Conservation (phyloP, 2,888 invertebrate species). For the Lobophora halterata region DNA sequence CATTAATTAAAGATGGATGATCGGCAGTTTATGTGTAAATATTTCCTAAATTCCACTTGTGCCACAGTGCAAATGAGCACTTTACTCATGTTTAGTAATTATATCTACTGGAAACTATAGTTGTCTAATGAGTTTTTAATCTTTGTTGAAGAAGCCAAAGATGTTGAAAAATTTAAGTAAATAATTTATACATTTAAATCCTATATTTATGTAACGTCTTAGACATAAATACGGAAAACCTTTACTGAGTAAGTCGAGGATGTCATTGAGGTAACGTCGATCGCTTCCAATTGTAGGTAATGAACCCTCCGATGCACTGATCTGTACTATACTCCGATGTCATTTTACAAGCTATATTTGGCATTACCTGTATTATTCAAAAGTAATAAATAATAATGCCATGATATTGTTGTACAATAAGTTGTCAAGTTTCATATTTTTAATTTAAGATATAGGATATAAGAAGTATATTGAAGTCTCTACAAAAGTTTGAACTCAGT, state of each 20-base stretch:
- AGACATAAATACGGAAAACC: constrained; percentile 34
- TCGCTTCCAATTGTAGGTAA: constrained; percentile 13
- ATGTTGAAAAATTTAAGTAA: constrained; percentile 17
- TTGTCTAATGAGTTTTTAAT: constrained; percentile 20
- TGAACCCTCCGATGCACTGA: constrained; percentile 6
- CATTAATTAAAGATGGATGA: constrained; percentile 4
- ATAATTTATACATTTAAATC: constrained; percentile 12
- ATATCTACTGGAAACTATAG: constrained; percentile 18
- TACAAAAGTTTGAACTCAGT: too few relatives aligned
- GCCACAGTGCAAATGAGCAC: constrained; percentile 32
- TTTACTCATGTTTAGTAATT: constrained; percentile 19
- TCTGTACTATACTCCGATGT: too few relatives aligned
- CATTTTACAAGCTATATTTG: neutral
- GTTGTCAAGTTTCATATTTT: too few relatives aligned
- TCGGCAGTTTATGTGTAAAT: constrained; percentile 13
- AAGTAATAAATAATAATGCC: too few relatives aligned
- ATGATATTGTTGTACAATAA: too few relatives aligned
- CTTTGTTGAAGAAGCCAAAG: constrained; percentile 9
- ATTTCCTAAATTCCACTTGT: constrained; percentile 28
- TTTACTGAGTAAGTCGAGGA: constrained; percentile 41
- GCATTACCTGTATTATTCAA: neutral
- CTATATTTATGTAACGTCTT: constrained; percentile 19
- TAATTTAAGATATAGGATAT: too few relatives aligned
- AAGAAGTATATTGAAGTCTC: too few relatives aligned
- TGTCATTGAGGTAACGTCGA: constrained; percentile 31